These are phyloP conservation scores for Falco concolor DNA, from an alignment of 2,797 vertebrate genomes.

Conservation along the genomic window DNA sequence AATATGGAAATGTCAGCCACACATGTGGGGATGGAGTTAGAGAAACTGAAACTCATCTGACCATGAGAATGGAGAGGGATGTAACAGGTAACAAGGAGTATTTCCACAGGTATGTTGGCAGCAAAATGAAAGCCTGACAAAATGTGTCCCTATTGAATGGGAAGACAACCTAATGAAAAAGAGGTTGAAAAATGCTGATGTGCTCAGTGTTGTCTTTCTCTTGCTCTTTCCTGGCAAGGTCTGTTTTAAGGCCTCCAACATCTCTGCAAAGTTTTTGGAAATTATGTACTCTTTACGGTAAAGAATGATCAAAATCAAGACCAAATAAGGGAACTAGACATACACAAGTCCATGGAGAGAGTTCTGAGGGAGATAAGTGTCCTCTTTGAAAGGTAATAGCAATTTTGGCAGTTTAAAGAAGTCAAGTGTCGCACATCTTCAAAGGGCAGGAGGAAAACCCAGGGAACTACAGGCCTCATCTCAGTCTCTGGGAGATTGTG, in stretches of 20 bases:
- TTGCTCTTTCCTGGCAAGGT: background rate
- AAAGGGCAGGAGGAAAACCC: background rate
- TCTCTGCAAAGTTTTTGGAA: background rate
- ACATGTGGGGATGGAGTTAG: background rate
- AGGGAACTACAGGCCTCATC: background rate
- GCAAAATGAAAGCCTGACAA: background rate
- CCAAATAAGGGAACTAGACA: background rate
- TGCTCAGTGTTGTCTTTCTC: background rate
- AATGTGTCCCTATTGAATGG: background rate
- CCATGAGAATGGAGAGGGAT: background rate
- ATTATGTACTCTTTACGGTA: background rate
- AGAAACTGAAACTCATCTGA: background rate
- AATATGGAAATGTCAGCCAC: background rate
- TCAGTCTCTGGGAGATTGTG: background rate
- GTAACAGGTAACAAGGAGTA: background rate
- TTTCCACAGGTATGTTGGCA: background rate
- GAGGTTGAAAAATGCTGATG: background rate
- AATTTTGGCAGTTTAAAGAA: background rate
- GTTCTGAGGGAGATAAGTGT: background rate
- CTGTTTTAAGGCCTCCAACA: background rate
- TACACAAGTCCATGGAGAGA: background rate
- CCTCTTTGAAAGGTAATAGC: background rate
- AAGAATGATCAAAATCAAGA: background rate
- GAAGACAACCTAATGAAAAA: background rate
- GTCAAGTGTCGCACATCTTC: background rate